Base-by-base conservation (phyloP, 2,888 invertebrate species). In the Pseudeuparius sepicola region DNA sequence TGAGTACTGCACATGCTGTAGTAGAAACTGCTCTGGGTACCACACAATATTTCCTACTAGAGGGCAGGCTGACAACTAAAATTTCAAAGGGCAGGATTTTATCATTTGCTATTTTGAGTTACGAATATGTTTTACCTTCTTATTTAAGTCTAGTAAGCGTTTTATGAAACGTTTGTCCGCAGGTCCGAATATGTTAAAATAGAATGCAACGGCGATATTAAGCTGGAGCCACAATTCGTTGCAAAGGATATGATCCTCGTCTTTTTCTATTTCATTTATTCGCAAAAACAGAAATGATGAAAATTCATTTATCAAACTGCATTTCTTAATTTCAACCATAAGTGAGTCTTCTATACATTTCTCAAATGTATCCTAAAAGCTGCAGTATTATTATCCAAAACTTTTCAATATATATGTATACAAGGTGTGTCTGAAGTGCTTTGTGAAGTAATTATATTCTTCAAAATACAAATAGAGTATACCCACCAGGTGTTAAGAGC, bases 21-120 rank as follows among this genome's bases (percentile, higher is more conserved):
- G 61, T 3, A 94, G 66, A 61, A 93, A 94, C 47, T 75, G 71
- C 55, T 81, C 83, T 0, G 93, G 87, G 52, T 82, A 77, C 89
- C 90, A 94, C 34, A 87, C 60, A 10, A 83, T 68, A 53, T 84
- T 84, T 2, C 87, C 89, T 37, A 75, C 69, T 17, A 96, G 62
- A 27, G 80, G 78, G 37, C 90, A 76, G 17, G 81, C 82, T 44
- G 83, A 81, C 26, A 83, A 72, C 74, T 84, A 37, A 34, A 47
- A 36, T 13, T n/a, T n/a, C n/a, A n/a, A n/a, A n/a, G n/a, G n/a
- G n/a, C n/a, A n/a, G n/a, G n/a, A n/a, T n/a, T n/a, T n/a, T n/a
- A n/a, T n/a, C n/a, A n/a, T n/a, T n/a, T n/a, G n/a, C n/a, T 20
- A 20, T 20, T n/a, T 20, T 20, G 20, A 7, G 20, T 7, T 20